Evolutionary conservation across 2,888 invertebrate genomes (phyloP).

Genomic region (Prosopocoilus inquinatus): DNA sequence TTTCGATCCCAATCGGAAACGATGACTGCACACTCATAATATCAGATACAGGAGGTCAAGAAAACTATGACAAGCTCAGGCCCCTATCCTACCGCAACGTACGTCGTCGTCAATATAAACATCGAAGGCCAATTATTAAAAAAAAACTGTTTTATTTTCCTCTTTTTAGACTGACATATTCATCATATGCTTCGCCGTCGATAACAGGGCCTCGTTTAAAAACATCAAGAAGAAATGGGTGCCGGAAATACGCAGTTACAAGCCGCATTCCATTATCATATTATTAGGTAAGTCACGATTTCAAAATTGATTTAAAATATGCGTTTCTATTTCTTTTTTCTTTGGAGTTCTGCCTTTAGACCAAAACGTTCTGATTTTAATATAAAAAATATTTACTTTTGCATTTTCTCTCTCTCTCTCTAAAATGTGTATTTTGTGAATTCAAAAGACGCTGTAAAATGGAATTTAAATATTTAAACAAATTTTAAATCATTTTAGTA

Average conservation of each 20-base stretch:
- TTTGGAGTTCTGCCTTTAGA: too few relatives aligned
- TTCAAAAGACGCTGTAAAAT: too few relatives aligned
- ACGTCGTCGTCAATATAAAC: conserved; percentile 22
- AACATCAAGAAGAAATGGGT: conserved; percentile 80
- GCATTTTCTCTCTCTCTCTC: too few relatives aligned
- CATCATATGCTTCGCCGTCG: conserved; percentile 80
- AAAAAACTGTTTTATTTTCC: not conserved
- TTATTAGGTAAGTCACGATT: conserved; percentile 68
- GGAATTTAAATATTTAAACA: too few relatives aligned
- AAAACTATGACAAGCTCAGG: conserved; percentile 53
- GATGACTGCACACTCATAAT: conserved; percentile 58
- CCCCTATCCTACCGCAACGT: conserved; percentile 44
- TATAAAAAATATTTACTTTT: too few relatives aligned
- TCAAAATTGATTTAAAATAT: not conserved
- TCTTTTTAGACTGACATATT: conserved; percentile 79
- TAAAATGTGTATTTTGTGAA: too few relatives aligned
- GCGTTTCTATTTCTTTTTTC: too few relatives aligned
- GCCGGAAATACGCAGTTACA: conserved; percentile 73
- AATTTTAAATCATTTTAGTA: too few relatives aligned
- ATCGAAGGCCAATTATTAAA: not conserved
- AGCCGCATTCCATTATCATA: conserved; percentile 75
- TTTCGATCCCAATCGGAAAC: conserved; percentile 72
- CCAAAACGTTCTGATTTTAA: too few relatives aligned
- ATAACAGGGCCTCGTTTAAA: conserved; percentile 74
- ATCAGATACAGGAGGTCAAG: conserved; percentile 49